Conservation (phyloP, 2,888 invertebrate genomes). For the Pterobdella sp. region DNA sequence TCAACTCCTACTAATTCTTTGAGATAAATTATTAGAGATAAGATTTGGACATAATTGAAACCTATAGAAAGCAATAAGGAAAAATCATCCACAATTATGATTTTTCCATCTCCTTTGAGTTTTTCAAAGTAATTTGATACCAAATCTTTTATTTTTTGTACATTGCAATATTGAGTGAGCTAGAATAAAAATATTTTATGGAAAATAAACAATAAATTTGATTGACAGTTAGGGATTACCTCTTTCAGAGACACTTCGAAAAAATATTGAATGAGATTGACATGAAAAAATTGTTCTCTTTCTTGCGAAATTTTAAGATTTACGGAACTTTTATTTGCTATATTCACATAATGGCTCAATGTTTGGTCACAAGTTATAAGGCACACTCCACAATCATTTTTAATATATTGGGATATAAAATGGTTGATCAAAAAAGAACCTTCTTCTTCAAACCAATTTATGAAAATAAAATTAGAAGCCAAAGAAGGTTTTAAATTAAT, state of each 20-base stretch:
- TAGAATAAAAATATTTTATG: background rate
- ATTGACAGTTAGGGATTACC: background rate
- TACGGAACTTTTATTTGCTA: background rate
- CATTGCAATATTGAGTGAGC: background rate
- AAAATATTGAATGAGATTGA: background rate
- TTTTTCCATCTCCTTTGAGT: conserved; percentile 1
- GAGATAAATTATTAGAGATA: conserved; percentile 40
- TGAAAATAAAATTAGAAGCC: background rate
- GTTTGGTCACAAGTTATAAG: background rate
- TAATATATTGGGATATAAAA: background rate
- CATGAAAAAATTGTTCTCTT: background rate
- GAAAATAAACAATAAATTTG: background rate
- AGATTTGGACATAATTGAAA: conserved; percentile 35
- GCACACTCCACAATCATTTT: background rate
- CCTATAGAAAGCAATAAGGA: conserved; percentile 40
- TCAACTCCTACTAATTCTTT: conserved; percentile 23
- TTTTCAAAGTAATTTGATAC: background rate
- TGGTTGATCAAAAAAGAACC: background rate
- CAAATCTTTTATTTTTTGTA: background rate
- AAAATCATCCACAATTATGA: conserved; percentile 43
- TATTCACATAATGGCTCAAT: background rate
- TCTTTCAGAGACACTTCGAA: background rate
- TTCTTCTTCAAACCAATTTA: background rate
- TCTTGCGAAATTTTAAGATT: conserved; percentile 1
- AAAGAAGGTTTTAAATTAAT: background rate